Base-by-base conservation (phyloP, 2,113 vertebrate genomes). In the Tringa solitaria region DNA sequence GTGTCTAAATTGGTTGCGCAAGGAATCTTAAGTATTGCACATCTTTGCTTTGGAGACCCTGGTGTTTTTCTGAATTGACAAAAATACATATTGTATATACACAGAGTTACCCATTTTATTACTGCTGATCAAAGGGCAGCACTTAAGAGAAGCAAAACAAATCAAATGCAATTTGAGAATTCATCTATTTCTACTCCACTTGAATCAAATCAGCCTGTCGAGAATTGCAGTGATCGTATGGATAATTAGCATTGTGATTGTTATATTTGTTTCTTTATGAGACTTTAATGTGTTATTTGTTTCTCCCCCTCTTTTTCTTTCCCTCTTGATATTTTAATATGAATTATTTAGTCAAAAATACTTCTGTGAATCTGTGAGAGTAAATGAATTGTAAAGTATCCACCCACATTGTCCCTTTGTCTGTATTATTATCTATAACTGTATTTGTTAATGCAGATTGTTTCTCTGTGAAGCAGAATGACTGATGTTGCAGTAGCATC, bases 171-270 rank as follows among this genome's bases (percentile, higher is more conserved):
- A 15, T 94, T 87, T 81, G 9, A 92, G 22, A 90, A 89, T 54
- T 84, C 51, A 76, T 93, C 33, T 87, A 41, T 89, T 94, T 95
- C 67, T 88, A 33, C 46, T 92, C 84, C 33, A 50, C 39, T 96
- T 4, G 6, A 81, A 89, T 27, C 45, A 84, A 90, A 96, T 79
- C 48, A 92, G 35, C 8, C 92, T 84, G 19, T 45, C 61, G 68
- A 87, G 76, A 93, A 72, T 79, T 94, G 48, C 32, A 76, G 56
- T 48, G 51, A 96, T 95, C 2, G 4, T 87, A 82, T 39, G 90
- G 76, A 79, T 93, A 95, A 96, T 97, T 96, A 94, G 9, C 33
- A 64, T 4, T 84, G 30, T 94, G 73, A 97, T 81, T 93, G 39
- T 87, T 92, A 48, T 87, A 87, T 93, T 93, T 93, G 43, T 53